These are phyloP conservation scores for Papilio glaucus DNA, from an alignment of 1,140 invertebrate genomes.

Conservation along the genomic window DNA sequence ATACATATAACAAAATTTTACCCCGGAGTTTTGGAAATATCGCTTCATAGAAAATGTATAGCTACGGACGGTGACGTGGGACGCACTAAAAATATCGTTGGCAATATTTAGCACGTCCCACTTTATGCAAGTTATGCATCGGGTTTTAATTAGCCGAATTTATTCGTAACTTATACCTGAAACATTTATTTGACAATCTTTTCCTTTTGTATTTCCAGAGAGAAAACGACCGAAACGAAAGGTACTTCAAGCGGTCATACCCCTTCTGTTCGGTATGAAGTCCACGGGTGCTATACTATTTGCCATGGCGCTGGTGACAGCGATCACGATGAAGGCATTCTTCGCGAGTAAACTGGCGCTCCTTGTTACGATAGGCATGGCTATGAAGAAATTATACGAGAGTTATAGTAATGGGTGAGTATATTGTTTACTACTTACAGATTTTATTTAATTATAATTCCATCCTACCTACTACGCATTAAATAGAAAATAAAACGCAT, in stretches of 20 bases:
- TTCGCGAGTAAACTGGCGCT: conserved; percentile 86
- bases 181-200: neutral
- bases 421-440: neutral
- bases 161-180: too few relatives aligned
- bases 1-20: too few relatives aligned
- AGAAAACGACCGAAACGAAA: conserved; percentile 78
- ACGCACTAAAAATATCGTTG: too few relatives aligned
- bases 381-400: conserved; percentile 85
- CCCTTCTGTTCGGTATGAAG: conserved; percentile 86
- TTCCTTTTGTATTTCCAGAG: conserved; percentile 56
- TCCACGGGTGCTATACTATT: conserved; percentile 84
- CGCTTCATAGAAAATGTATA: too few relatives aligned
- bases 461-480: neutral
- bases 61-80: too few relatives aligned
- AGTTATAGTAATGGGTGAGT: conserved; percentile 75
- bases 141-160: too few relatives aligned
- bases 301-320: conserved; percentile 83
- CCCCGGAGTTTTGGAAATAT: too few relatives aligned
- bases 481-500: too few relatives aligned
- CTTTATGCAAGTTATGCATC: too few relatives aligned
- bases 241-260: conserved; percentile 84
- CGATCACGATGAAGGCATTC: conserved; percentile 85
- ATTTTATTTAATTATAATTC: neutral
- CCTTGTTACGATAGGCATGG: conserved; percentile 83
- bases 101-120: too few relatives aligned